Conservation (phyloP, 2,797 vertebrate species). For the Scolopax bukidnonensis region DNA sequence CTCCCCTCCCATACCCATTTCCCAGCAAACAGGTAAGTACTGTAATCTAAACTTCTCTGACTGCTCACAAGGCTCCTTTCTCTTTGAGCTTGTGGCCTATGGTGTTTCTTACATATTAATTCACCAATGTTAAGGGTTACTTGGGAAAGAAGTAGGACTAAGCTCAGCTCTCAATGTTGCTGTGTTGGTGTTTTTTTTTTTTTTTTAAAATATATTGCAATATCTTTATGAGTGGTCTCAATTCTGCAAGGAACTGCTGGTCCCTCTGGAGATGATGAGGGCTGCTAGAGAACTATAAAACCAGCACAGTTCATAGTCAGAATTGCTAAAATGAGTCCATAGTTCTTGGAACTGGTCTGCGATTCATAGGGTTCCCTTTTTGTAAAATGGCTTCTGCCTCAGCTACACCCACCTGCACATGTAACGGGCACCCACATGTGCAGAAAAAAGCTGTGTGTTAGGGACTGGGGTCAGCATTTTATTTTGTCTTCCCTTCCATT, state of each 20-base stretch:
- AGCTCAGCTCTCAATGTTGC: neutral
- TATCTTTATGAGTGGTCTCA: neutral
- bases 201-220: neutral
- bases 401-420: neutral
- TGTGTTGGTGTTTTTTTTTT: no score
- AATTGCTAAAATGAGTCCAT: neutral
- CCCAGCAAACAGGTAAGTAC: neutral
- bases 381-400: neutral
- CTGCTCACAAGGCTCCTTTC: neutral
- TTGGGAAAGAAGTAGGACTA: neutral
- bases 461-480: neutral
- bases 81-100: neutral
- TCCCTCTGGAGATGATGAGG: neutral
- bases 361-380: neutral
- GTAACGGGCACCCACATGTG: neutral
- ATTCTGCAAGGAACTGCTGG: neutral
- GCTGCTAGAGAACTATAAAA: neutral
- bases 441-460: neutral
- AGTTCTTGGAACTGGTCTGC: neutral
- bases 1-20: neutral
- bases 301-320: neutral
- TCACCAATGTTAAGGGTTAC: neutral
- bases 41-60: neutral
- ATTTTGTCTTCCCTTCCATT: neutral
- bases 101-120: neutral